Percentiles rank a stretch among this genome's conserved stretches.
These are phyloP conservation scores for Caenorhabditis doughertyi DNA, from an alignment of 2,888 invertebrate genomes.

Conservation along the genomic window DNA sequence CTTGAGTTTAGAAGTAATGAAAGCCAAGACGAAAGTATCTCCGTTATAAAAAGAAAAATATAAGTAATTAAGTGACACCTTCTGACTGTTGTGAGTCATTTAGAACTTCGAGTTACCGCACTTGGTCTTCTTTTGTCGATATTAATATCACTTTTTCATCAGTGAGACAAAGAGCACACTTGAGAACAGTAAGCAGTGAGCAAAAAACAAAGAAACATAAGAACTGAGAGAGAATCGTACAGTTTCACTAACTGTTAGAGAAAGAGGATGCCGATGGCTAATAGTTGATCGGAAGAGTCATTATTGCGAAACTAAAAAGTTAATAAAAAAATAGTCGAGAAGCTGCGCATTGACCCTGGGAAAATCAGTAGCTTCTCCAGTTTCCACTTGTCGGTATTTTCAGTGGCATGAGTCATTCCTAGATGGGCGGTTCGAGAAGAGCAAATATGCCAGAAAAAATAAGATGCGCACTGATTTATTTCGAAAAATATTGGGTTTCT, in stretches of 20 bases:
- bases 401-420: slow-evolving; percentile 36
- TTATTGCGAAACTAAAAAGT: slow-evolving; percentile 41
- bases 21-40: neutral
- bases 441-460: slow-evolving; percentile 26
- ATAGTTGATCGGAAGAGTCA: slow-evolving; percentile 44
- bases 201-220: neutral
- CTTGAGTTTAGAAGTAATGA: neutral
- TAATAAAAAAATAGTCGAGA: slow-evolving; percentile 17
- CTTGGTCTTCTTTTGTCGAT: neutral
- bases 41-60: neutral
- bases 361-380: slow-evolving; percentile 27
- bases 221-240: slow-evolving; percentile 20
- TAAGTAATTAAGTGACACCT: neutral
- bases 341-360: slow-evolving; percentile 33
- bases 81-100: slow-evolving; percentile 2
- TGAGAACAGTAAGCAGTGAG: neutral
- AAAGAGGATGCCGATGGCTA: slow-evolving; percentile 7
- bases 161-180: slow-evolving; percentile 24
- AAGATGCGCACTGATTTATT: slow-evolving; percentile 29
- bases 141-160: slow-evolving; percentile 35
- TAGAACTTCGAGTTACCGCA: slow-evolving; percentile 25
- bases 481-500: neutral
- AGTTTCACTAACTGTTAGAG: slow-evolving; percentile 20
- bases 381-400: slow-evolving; percentile 31
- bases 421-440: slow-evolving; percentile 28